Percentiles rank a stretch among this genome's conserved stretches.
phyloP scores from a whole-genome alignment of 2,888 invertebrate species.

The Tachina grossa region DNA sequence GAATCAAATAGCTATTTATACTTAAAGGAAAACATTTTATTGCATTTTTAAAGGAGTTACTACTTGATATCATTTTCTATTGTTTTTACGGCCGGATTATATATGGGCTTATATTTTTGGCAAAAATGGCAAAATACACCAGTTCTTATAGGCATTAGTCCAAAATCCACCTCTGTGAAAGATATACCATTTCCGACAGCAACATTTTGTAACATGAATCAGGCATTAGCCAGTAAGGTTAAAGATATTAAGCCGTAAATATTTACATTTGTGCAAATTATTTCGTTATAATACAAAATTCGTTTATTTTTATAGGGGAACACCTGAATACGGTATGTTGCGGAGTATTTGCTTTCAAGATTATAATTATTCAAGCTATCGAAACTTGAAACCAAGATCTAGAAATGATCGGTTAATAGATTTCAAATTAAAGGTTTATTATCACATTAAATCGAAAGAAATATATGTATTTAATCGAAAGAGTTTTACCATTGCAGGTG shows the following conservation, averaged over 20 bases:
- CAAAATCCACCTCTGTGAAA: slow-evolving; percentile 53
- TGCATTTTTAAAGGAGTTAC: slow-evolving; percentile 12
- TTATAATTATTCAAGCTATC: slow-evolving; percentile 48
- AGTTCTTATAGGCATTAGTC: slow-evolving; percentile 55
- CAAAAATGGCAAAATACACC: slow-evolving; percentile 66
- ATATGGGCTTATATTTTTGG: slow-evolving; percentile 60
- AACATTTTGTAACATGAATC: slow-evolving; percentile 92
- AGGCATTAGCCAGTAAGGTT: slow-evolving; percentile 87
- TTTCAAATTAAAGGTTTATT: slow-evolving; percentile 52
- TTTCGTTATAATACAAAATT: neutral
- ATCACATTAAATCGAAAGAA: neutral
- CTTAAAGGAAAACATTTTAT: neutral
- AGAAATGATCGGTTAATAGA: slow-evolving; percentile 13
- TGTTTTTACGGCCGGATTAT: slow-evolving; percentile 45
- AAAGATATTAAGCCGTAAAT: slow-evolving; percentile 81
- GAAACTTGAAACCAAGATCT: slow-evolving; percentile 40
- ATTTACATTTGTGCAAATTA: neutral
- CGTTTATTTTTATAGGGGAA: slow-evolving; percentile 40
- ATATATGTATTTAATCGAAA: neutral
- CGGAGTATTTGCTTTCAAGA: slow-evolving; percentile 57
- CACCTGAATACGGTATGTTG: slow-evolving; percentile 55
- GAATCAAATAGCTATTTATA: too few relatives aligned
- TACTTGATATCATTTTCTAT: slow-evolving; percentile 56
- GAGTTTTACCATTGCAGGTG: slow-evolving; percentile 25
- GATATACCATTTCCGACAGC: slow-evolving; percentile 89